phyloP scores from a whole-genome alignment of 37 sponge, comb jelly and placozoan species.

The Tethya wilhelma region DNA sequence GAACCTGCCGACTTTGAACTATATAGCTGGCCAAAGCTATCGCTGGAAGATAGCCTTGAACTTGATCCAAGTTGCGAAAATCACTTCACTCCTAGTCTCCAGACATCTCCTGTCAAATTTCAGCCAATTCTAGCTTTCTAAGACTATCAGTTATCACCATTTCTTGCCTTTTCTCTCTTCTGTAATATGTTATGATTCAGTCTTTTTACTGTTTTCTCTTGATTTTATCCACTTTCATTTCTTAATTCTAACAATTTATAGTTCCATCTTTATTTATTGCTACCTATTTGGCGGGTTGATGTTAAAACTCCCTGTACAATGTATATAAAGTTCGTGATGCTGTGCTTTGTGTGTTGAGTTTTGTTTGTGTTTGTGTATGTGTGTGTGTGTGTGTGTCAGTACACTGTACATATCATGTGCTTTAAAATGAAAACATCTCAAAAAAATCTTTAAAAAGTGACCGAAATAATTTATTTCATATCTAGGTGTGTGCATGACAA shows the following conservation, averaged over 20 bases:
- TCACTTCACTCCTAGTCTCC: slow-evolving; percentile 23
- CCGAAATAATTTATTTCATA: too few species aligned
- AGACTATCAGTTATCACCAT: too few species aligned
- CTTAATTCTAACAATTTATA: neutral
- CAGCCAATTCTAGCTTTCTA: slow-evolving; percentile 52
- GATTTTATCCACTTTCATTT: slow-evolving; percentile 4
- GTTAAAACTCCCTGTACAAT: neutral
- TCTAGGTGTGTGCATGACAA: too few species aligned
- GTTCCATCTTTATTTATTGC: neutral
- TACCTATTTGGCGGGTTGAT: neutral
- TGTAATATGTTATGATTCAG: neutral
- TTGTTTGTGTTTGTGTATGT: slow-evolving; percentile 6
- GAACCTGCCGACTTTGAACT: neutral
- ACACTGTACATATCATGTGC: slow-evolving; percentile 1
- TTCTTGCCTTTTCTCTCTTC: neutral
- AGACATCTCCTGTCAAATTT: slow-evolving; percentile 27
- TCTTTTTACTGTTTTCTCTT: neutral
- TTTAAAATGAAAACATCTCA: slow-evolving; percentile 1
- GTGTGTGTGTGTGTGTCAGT: slow-evolving; percentile 34
- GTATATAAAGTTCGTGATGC: too few species aligned
- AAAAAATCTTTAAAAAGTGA: too few species aligned
- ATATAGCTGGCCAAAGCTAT: neutral
- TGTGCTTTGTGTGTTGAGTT: neutral
- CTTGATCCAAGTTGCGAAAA: slow-evolving; percentile 1
- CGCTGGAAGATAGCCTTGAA: neutral